Evolutionary conservation across 2,113 vertebrate species (phyloP).

Genomic region (Gallinago media): DNA sequence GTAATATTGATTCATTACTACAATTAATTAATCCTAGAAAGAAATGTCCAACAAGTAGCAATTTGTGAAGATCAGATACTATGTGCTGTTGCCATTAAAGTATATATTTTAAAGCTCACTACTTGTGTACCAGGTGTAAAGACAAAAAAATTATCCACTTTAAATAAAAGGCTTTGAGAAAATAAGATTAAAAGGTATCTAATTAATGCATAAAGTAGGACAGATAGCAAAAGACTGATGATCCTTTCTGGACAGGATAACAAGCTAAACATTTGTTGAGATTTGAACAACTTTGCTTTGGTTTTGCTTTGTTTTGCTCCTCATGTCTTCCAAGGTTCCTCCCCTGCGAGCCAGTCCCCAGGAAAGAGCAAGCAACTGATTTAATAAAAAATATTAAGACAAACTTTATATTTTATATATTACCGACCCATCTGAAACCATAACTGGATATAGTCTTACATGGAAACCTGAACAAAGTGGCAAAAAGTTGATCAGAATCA

Average conservation of each 20-base stretch:
- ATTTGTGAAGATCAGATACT: background rate
- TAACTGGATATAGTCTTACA: background rate
- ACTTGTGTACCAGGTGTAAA: background rate
- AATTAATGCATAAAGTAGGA: background rate
- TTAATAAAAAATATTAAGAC: background rate
- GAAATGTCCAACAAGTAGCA: background rate
- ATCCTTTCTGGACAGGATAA: background rate
- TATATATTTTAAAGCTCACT: background rate
- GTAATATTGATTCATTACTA: background rate
- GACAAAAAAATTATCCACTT: background rate
- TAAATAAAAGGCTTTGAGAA: background rate
- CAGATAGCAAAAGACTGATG: background rate
- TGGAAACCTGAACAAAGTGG: background rate
- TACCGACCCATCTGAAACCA: background rate
- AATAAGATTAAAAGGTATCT: background rate
- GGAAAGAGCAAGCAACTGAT: background rate
- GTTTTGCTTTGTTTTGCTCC: background rate
- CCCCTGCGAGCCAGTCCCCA: background rate
- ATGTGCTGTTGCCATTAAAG: background rate
- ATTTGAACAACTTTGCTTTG: background rate
- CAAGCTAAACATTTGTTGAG: background rate
- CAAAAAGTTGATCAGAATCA: background rate
- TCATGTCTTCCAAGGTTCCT: rapidly evolving
- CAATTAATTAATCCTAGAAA: background rate
- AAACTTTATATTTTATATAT: background rate